phyloP scores from a whole-genome alignment of 2,113 vertebrate species.

The Aptenodytes forsteri region DNA sequence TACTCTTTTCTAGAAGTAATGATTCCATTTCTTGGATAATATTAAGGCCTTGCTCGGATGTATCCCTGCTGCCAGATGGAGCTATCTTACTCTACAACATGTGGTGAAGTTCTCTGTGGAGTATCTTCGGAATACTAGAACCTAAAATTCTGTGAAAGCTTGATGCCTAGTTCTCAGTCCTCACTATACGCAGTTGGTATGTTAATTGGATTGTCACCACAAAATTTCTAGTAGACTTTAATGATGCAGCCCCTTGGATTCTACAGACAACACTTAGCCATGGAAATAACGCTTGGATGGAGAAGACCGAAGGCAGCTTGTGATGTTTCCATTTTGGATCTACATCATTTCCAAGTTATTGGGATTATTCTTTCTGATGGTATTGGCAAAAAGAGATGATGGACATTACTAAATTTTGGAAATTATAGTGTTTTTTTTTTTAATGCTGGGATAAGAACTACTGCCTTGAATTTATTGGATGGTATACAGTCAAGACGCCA shows the following conservation, averaged over 20 bases:
- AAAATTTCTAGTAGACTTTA: conserved; percentile 67
- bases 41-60: conserved; percentile 88
- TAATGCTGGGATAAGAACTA: conserved; percentile 75
- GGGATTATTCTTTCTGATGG: conserved; percentile 78
- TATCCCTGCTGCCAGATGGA: conserved; percentile 80
- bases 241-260: conserved; percentile 76
- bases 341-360: conserved; percentile 73
- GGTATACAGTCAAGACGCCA: conserved; percentile 70
- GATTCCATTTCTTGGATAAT: conserved; percentile 79
- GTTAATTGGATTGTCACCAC: conserved; percentile 75
- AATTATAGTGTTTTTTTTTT: conserved; percentile 73
- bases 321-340: conserved; percentile 77
- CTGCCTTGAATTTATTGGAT: conserved; percentile 74
- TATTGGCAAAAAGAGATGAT: conserved; percentile 71
- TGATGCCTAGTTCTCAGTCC: conserved; percentile 65
- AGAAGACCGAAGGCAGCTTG: conserved; percentile 75
- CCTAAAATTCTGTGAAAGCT: conserved; percentile 71
- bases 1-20: conserved; percentile 76
- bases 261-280: conserved; percentile 72
- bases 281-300: conserved; percentile 76
- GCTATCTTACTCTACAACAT: conserved; percentile 73
- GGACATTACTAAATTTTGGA: conserved; percentile 76
- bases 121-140: conserved; percentile 76
- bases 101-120: conserved; percentile 74
- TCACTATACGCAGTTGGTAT: conserved; percentile 62